Conservation (phyloP, 2,888 invertebrate genomes). For the Dicyrtomina minuta region DNA sequence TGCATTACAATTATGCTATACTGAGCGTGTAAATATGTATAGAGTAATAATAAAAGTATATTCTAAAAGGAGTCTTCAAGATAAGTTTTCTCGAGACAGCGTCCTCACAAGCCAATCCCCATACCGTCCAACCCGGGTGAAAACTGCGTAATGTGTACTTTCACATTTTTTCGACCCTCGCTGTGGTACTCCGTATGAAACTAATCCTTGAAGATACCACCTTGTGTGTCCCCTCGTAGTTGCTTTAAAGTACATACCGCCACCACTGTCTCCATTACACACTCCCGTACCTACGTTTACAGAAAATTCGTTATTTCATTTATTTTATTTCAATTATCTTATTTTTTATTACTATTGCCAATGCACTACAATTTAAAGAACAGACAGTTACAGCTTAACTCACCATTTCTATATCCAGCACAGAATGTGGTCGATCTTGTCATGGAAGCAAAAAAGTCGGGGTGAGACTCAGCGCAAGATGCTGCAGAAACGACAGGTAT, state of each 20-base stretch:
- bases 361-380: background rate
- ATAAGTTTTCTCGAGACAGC: constrained; percentile 48
- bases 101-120: constrained; percentile 52
- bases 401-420: constrained; percentile 51
- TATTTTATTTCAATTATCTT: too few relatives aligned
- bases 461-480: constrained; percentile 47
- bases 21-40: too few relatives aligned
- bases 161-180: constrained; percentile 47
- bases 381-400: background rate
- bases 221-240: constrained; percentile 53
- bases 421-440: constrained; percentile 53
- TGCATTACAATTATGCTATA: too few relatives aligned
- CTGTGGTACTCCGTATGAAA: constrained; percentile 56
- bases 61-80: background rate
- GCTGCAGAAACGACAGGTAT: constrained; percentile 49
- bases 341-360: too few relatives aligned
- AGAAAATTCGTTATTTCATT: too few relatives aligned
- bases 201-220: constrained; percentile 59
- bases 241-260: constrained; percentile 62
- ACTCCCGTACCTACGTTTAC: constrained; percentile 56
- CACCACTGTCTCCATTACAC: constrained; percentile 67
- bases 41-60: too few relatives aligned
- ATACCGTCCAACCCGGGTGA: constrained; percentile 51
- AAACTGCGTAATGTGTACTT: constrained; percentile 51
- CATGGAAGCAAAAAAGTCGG: constrained; percentile 52